A percentile compares a stretch with the other conserved stretches of the same genome.
Evolutionary conservation across 35 echinoderm and acorn worm species (phyloP).

Genomic region (Diadema setosum): DNA sequence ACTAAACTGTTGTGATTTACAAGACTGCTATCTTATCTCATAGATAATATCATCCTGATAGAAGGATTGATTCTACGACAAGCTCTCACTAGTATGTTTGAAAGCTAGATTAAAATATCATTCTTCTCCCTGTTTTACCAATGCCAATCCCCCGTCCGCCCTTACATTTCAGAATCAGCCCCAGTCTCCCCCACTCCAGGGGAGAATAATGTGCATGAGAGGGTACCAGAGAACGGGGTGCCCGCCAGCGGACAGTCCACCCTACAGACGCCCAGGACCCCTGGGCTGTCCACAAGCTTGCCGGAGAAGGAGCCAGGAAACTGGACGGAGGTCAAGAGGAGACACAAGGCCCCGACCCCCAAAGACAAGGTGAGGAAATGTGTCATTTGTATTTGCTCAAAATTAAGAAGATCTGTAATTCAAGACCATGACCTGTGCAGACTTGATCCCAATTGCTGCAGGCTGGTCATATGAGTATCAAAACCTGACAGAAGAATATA

Average conservation of each 20-base stretch:
- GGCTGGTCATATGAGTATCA: no score
- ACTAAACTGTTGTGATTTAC: no score
- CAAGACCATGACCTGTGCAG: no score
- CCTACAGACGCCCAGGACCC: slow-evolving; percentile 19
- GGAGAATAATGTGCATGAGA: slow-evolving; percentile 3
- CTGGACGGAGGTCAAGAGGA: slow-evolving; percentile 90
- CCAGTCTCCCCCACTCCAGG: slow-evolving; percentile 82
- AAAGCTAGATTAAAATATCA: no score
- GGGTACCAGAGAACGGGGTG: neutral
- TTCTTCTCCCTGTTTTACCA: neutral
- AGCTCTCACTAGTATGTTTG: no score
- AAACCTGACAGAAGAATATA: no score
- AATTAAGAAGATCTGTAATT: no score
- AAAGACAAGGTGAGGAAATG: slow-evolving; percentile 50
- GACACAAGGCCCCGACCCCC: slow-evolving; percentile 54
- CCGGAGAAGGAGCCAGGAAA: slow-evolving; percentile 84
- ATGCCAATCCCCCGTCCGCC: neutral
- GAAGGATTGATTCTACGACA: no score
- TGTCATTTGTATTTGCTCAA: no score
- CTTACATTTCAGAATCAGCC: slow-evolving; percentile 69
- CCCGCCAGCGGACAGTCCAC: neutral
- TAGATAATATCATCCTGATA: no score
- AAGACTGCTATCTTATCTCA: no score
- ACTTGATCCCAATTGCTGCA: no score
- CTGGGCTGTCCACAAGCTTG: slow-evolving; percentile 87